phyloP scores from a whole-genome alignment of 2,888 invertebrate genomes.

The Andrena chrysosceles region DNA sequence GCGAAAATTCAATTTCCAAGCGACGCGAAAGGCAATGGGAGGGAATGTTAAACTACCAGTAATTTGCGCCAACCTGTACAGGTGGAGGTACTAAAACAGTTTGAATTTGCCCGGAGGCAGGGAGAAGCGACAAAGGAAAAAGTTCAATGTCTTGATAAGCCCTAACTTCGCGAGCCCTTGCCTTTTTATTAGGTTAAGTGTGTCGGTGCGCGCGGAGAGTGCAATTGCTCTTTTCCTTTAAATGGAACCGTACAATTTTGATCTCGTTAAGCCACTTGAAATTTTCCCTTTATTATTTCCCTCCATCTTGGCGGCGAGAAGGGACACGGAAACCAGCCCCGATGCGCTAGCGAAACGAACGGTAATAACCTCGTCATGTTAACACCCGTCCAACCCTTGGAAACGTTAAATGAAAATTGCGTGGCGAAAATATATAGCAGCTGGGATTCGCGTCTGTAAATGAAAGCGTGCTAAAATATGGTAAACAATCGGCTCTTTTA shows the following conservation, averaged over 20 bases:
- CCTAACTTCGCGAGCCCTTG: conserved; percentile 3
- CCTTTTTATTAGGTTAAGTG: conserved; percentile 11
- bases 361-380: too few species aligned
- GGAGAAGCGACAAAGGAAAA: background rate
- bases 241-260: conserved; percentile 25
- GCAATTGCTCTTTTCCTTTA: conserved; percentile 22
- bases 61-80: background rate
- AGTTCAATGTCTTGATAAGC: conserved; percentile 6
- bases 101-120: background rate
- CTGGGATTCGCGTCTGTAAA: too few species aligned
- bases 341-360: too few species aligned
- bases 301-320: too few species aligned
- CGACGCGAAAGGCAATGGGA: background rate
- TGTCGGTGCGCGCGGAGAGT: background rate
- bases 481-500: too few species aligned
- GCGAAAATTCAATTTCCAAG: background rate
- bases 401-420: too few species aligned
- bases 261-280: conserved; percentile 17
- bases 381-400: too few species aligned
- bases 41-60: background rate
- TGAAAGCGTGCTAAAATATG: too few species aligned
- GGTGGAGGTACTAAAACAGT: too few species aligned
- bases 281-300: conserved; percentile 4
- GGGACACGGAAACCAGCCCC: background rate
- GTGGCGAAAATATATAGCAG: too few species aligned